Evolutionary conservation across 2,797 vertebrate genomes (phyloP).

Genomic region (Myripristis murdjan): DNA sequence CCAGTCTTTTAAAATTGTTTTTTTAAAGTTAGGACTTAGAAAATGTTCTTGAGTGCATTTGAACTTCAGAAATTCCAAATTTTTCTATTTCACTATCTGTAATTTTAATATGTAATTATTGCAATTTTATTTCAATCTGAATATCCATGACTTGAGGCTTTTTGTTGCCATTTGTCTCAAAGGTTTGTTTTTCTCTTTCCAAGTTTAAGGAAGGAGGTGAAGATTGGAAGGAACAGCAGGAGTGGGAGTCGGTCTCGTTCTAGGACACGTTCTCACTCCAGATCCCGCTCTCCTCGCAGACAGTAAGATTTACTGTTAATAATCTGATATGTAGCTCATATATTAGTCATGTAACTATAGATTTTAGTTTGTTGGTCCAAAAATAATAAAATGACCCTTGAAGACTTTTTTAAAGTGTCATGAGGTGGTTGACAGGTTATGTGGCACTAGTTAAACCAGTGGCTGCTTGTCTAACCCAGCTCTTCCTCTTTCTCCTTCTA

Average conservation of each 20-base stretch:
- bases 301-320: slow-evolving; percentile 87
- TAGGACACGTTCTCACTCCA: slow-evolving; percentile 92
- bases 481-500: neutral
- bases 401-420: too few species aligned
- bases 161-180: neutral
- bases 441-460: neutral
- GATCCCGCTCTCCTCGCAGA: slow-evolving; percentile 92
- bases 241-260: slow-evolving; percentile 92
- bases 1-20: too few species aligned
- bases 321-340: neutral
- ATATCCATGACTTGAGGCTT: neutral
- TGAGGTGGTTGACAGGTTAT: too few species aligned
- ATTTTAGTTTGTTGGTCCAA: too few species aligned
- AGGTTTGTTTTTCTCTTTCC: neutral
- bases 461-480: neutral
- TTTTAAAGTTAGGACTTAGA: too few species aligned
- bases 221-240: slow-evolving; percentile 93
- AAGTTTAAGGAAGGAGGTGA: slow-evolving; percentile 95
- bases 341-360: too few species aligned
- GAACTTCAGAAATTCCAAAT: too few species aligned
- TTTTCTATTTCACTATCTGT: too few species aligned
- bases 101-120: too few species aligned
- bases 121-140: too few species aligned
- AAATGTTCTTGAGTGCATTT: too few species aligned
- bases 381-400: fast-evolving